Conservation (phyloP, 2,797 vertebrate genomes). For the Peromyscus aztecus region DNA sequence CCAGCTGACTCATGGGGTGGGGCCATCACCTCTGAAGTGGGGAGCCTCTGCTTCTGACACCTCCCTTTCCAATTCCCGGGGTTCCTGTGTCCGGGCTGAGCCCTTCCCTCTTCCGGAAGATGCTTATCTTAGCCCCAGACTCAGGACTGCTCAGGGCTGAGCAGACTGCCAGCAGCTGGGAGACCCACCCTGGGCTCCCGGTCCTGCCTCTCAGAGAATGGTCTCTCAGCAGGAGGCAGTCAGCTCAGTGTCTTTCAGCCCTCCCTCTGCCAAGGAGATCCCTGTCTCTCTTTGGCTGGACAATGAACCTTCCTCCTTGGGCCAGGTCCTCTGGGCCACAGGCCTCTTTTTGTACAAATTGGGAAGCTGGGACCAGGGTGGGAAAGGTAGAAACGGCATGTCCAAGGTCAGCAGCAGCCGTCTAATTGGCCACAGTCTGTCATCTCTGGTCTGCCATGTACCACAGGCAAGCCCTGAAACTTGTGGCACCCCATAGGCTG, state of each 20-base stretch:
- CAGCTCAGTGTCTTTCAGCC: neutral
- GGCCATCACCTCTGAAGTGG: neutral
- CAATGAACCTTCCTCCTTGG: neutral
- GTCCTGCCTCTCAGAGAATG: neutral
- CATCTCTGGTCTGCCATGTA: neutral
- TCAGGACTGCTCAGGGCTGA: neutral
- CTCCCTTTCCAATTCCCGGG: conserved; percentile 41
- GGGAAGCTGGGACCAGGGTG: neutral
- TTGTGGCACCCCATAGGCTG: neutral
- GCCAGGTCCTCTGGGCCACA: neutral
- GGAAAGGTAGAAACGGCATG: too few relatives aligned
- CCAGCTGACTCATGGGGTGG: neutral
- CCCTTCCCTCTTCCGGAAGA: conserved; percentile 42
- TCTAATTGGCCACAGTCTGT: neutral
- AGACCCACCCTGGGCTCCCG: neutral
- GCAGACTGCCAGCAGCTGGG: neutral
- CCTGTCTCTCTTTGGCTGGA: neutral
- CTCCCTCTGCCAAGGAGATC: neutral
- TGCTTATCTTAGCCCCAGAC: conserved; percentile 2
- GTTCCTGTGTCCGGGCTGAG: conserved; percentile 4
- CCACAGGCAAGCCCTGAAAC: neutral
- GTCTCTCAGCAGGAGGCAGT: neutral
- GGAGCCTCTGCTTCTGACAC: neutral
- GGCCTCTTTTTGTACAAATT: neutral
- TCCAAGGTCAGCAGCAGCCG: neutral